Percentiles rank a stretch among this genome's conserved stretches.
Conservation (phyloP, 2,113 vertebrate genomes). For the Nipponia nippon region DNA sequence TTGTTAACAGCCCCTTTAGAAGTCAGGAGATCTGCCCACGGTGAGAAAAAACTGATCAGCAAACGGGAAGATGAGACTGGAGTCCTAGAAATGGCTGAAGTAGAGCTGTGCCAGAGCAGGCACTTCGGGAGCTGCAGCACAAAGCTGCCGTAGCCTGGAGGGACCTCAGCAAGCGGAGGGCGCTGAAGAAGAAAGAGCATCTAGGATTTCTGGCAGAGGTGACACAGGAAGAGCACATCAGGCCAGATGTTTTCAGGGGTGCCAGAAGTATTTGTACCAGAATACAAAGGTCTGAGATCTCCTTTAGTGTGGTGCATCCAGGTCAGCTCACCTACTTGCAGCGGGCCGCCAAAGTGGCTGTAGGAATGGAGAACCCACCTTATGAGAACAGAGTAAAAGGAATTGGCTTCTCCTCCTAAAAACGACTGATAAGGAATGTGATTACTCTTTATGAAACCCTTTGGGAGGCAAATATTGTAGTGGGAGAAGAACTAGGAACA, state of each 20-base stretch:
- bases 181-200: background rate
- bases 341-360: accelerated
- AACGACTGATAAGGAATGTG: background rate
- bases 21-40: background rate
- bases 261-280: background rate
- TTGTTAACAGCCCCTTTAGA: background rate
- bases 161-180: background rate
- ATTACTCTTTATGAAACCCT: background rate
- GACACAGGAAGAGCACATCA: background rate
- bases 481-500: background rate
- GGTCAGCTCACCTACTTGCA: background rate
- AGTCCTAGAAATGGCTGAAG: background rate
- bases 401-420: background rate
- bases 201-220: background rate
- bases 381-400: background rate
- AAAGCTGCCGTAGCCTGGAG: background rate
- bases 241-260: background rate
- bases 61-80: background rate
- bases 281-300: background rate
- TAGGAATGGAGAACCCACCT: background rate
- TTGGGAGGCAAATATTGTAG: background rate
- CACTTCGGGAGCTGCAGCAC: background rate
- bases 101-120: background rate
- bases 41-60: background rate
- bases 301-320: background rate